These are phyloP conservation scores for Halisarca cf. caerulea DNA, from an alignment of 37 sponge, comb jelly and placozoan genomes.

Conservation along the genomic window DNA sequence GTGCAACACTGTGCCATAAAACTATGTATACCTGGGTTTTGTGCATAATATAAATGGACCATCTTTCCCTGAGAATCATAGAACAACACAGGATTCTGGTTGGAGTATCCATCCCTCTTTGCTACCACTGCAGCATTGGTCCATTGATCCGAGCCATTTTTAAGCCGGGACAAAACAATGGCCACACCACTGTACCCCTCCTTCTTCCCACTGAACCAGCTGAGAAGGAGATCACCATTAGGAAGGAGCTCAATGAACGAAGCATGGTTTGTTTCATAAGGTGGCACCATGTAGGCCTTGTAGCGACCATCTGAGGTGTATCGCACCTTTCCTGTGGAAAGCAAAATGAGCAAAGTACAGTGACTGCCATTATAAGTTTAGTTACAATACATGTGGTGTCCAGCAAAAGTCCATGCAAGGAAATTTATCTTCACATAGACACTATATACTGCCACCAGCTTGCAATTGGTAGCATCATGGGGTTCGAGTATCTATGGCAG, in stretches of 20 bases:
- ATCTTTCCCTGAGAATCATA: constrained; percentile 6
- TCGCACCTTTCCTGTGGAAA: constrained; percentile 19
- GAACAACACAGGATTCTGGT: constrained; percentile 71
- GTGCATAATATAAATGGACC: constrained; percentile 59
- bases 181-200: constrained; percentile 55
- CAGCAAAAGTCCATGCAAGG: too few relatives aligned
- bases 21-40: constrained; percentile 62
- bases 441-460: too few relatives aligned
- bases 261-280: constrained; percentile 55
- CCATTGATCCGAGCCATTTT: constrained; percentile 35
- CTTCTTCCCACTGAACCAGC: constrained; percentile 64
- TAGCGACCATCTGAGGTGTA: constrained; percentile 48
- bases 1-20: too few relatives aligned
- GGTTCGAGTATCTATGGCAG: too few relatives aligned
- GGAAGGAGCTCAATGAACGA: constrained; percentile 63
- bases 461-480: too few relatives aligned
- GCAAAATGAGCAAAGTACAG: too few relatives aligned
- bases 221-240: constrained; percentile 41
- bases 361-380: too few relatives aligned
- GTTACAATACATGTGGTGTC: too few relatives aligned
- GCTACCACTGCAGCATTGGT: constrained; percentile 41
- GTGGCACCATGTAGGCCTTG: constrained; percentile 71
- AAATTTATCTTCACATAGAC: too few relatives aligned
- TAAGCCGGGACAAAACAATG: constrained; percentile 42
- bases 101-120: constrained; percentile 59